Percentiles rank a stretch among this genome's conserved stretches.
Conservation (phyloP, 2,797 vertebrate genomes). For the Lophura swinhoii region DNA sequence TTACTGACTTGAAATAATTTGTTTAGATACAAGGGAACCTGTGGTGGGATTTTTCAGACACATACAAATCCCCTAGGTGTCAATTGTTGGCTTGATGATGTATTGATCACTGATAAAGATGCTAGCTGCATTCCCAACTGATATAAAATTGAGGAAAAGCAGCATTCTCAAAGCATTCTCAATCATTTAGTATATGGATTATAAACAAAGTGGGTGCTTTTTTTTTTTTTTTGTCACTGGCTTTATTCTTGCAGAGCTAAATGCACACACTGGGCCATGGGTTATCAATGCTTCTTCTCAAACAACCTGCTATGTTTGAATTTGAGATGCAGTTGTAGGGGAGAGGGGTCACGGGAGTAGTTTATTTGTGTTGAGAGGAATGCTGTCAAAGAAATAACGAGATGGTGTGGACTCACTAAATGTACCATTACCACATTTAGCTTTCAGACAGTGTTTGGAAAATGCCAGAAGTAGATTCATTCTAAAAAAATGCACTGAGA, state of each 20-base stretch:
- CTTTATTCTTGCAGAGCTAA: not conserved
- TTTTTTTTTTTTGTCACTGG: not conserved
- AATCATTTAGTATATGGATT: not conserved
- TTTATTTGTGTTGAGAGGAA: not conserved
- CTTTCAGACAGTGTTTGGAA: not conserved
- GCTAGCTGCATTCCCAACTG: not conserved
- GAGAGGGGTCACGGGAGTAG: not conserved
- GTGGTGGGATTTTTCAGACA: not conserved
- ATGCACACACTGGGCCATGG: not conserved
- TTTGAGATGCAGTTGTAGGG: not conserved
- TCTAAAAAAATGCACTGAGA: not conserved
- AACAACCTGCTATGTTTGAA: not conserved
- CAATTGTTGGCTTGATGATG: not conserved
- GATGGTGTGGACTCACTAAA: not conserved
- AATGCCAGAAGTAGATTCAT: not conserved
- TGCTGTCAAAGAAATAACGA: not conserved
- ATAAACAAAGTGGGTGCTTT: not conserved
- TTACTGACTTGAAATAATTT: not conserved
- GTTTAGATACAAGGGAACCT: not conserved
- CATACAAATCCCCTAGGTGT: not conserved
- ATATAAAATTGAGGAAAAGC: not conserved
- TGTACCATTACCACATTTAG: not conserved
- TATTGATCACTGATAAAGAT: not conserved
- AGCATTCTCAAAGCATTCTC: not conserved
- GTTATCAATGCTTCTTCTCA: not conserved